These are phyloP conservation scores for Dolichopus griseipennis DNA, from an alignment of 2,888 invertebrate genomes.

Conservation along the genomic window DNA sequence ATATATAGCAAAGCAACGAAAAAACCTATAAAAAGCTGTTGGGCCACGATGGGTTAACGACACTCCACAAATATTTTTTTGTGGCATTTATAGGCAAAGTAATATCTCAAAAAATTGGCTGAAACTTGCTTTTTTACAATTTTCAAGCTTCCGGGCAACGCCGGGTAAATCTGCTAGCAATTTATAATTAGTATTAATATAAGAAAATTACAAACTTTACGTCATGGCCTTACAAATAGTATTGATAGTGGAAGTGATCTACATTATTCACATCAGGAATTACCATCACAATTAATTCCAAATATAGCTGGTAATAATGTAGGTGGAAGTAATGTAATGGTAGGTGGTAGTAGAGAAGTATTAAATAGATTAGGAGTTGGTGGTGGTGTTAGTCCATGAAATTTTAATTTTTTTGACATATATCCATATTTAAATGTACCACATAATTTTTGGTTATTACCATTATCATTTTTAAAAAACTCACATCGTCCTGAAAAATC, in stretches of 20 bases:
- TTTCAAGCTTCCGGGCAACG: too few species aligned
- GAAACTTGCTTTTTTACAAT: too few species aligned
- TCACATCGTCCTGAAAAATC: slow-evolving; percentile 56
- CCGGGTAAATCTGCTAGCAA: too few species aligned
- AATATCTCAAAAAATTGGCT: too few species aligned
- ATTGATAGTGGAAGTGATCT: not conserved
- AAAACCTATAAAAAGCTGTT: too few species aligned
- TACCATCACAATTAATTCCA: not conserved
- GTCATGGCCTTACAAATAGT: not conserved
- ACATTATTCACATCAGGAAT: not conserved
- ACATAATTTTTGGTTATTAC: slow-evolving; percentile 41
- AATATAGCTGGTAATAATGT: not conserved
- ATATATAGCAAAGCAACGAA: too few species aligned
- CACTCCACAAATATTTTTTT: too few species aligned
- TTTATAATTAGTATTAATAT: too few species aligned
- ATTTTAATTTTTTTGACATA: slow-evolving; percentile 5
- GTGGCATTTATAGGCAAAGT: too few species aligned
- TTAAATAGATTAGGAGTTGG: not conserved
- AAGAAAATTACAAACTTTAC: slow-evolving; percentile 7
- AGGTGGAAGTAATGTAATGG: too few species aligned
- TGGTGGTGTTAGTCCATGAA: not conserved
- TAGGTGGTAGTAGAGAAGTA: not conserved
- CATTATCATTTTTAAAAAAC: slow-evolving; percentile 46
- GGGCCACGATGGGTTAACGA: too few species aligned
- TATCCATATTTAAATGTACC: slow-evolving; percentile 7